Conservation (phyloP, 2,888 invertebrate genomes). For the Polia nebulosa region DNA sequence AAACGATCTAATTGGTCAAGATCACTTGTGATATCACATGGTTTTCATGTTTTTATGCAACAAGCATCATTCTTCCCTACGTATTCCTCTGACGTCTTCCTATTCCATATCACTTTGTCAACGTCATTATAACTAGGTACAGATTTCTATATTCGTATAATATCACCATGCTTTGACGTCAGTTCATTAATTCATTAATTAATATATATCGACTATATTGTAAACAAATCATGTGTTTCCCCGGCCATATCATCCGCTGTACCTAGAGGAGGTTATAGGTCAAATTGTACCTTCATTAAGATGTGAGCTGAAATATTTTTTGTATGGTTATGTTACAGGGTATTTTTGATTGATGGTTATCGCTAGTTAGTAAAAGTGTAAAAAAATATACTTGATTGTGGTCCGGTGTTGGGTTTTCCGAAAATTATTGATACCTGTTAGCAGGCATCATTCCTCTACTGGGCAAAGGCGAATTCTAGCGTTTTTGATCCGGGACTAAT, state of each 20-base stretch:
- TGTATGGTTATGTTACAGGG: conserved; percentile 12
- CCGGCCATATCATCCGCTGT: conserved; percentile 37
- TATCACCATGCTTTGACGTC: conserved; percentile 36
- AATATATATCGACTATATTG: conserved; percentile 24
- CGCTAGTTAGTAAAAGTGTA: neutral
- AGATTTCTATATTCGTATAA: conserved; percentile 31
- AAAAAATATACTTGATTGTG: neutral
- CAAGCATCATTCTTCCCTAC: neutral
- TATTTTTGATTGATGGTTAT: conserved; percentile 8
- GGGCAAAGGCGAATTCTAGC: neutral
- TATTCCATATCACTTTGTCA: neutral
- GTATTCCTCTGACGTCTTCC: neutral
- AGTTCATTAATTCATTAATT: conserved; percentile 51
- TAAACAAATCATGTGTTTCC: conserved; percentile 60
- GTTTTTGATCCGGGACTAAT: neutral
- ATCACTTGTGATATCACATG: neutral
- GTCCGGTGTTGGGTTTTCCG: conserved; percentile 10
- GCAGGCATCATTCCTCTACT: accelerated
- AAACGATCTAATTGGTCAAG: neutral
- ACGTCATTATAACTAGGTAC: conserved; percentile 20
- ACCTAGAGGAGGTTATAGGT: conserved; percentile 47
- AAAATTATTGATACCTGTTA: neutral
- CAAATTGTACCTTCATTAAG: conserved; percentile 22
- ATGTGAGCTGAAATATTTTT: conserved; percentile 12
- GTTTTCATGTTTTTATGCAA: neutral